Evolutionary conservation across 64 coral and sea anemone species (phyloP).

Genomic region (Porites lutea): DNA sequence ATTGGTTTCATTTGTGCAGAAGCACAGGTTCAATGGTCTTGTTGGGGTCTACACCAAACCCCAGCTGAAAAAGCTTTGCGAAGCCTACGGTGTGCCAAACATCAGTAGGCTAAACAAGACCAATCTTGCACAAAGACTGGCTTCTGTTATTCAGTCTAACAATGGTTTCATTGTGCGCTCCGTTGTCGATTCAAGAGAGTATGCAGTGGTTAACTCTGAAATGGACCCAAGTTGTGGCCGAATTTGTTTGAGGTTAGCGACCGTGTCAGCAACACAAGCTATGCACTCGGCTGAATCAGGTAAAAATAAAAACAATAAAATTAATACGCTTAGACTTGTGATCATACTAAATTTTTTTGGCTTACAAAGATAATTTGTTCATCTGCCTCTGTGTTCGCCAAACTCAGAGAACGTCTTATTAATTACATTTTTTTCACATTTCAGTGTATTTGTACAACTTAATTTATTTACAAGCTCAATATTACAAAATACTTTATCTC

Average conservation of each 20-base stretch:
- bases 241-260: not conserved
- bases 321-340: too few relatives aligned
- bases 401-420: too few relatives aligned
- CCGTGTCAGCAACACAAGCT: not conserved
- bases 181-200: conserved; percentile 1
- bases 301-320: not conserved
- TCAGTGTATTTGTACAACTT: too few relatives aligned
- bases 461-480: too few relatives aligned
- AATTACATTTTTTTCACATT: too few relatives aligned
- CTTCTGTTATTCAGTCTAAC: not conserved
- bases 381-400: too few relatives aligned
- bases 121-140: not conserved
- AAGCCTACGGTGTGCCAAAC: conserved; percentile 3
- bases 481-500: too few relatives aligned
- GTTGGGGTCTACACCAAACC: not conserved
- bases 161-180: not conserved
- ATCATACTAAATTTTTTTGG: too few relatives aligned
- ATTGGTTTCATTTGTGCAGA: conserved; percentile 7
- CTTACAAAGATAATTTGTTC: too few relatives aligned
- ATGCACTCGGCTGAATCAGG: not conserved
- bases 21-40: conserved; percentile 18
- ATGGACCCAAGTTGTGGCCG: not conserved
- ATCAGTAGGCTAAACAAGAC: conserved; percentile 10
- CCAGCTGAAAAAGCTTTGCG: not conserved
- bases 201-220: not conserved